Evolutionary conservation across 2,797 vertebrate species (phyloP).

Genomic region (Cryptoprocta ferox): DNA sequence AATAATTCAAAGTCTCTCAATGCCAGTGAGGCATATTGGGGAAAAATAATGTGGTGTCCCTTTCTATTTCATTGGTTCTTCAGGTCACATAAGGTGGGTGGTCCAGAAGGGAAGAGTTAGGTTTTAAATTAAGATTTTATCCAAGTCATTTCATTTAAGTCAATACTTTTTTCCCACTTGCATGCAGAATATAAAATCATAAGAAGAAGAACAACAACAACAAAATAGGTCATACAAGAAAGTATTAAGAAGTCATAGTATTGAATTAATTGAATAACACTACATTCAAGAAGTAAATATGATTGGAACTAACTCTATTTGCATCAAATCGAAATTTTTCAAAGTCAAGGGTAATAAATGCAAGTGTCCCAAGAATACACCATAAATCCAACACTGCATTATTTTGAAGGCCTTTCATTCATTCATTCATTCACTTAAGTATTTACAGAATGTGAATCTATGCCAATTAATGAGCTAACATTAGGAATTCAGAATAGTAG

Average conservation of each 20-base stretch:
- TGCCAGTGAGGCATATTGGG: conserved; percentile 33
- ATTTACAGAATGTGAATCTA: background rate
- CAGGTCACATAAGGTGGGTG: background rate
- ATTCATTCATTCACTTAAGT: background rate
- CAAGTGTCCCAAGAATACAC: background rate
- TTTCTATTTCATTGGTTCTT: conserved; percentile 54
- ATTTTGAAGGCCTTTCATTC: background rate
- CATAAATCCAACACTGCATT: background rate
- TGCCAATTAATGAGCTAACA: background rate
- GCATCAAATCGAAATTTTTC: background rate
- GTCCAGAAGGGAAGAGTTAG: background rate
- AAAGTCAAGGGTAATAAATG: background rate
- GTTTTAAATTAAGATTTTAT: conserved; percentile 41
- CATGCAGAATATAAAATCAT: background rate
- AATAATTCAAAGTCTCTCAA: conserved; percentile 74
- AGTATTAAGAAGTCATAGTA: background rate
- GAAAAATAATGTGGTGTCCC: conserved; percentile 8
- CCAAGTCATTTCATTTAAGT: background rate
- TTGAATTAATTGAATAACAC: background rate
- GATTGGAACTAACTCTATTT: background rate
- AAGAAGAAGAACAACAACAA: background rate
- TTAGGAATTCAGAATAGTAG: background rate
- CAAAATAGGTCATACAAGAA: background rate
- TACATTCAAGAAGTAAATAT: background rate
- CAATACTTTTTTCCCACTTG: background rate